Evolutionary conservation across 2,888 invertebrate genomes (phyloP).

Genomic region (Drosophila stalkeri): DNA sequence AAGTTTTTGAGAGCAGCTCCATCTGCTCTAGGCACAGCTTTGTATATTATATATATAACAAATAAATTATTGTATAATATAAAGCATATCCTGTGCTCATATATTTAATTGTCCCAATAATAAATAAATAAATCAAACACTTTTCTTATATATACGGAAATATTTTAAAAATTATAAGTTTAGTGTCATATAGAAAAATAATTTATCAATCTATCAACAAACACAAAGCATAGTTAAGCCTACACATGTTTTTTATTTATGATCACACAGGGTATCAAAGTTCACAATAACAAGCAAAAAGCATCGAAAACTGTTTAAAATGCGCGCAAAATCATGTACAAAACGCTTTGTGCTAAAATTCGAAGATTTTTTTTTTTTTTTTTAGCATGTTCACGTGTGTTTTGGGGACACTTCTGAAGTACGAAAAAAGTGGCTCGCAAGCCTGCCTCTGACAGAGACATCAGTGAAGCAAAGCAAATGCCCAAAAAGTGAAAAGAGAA

Average conservation of each 20-base stretch:
- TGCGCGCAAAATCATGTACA: conserved; percentile 64
- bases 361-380: conserved; percentile 15
- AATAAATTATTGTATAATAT: not conserved
- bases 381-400: not conserved
- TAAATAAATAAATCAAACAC: too few species aligned
- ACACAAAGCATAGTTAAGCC: not conserved
- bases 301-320: conserved; percentile 31
- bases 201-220: not conserved
- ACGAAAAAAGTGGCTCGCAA: conserved; percentile 32
- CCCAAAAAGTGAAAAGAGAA: not conserved
- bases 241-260: not conserved
- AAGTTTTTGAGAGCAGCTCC: too few species aligned
- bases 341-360: conserved; percentile 65
- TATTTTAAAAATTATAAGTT: too few species aligned
- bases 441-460: conserved; percentile 34
- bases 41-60: too few species aligned
- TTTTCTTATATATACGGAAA: too few species aligned
- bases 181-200: not conserved
- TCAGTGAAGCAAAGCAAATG: too few species aligned
- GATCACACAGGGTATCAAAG: conserved; percentile 7
- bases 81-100: not conserved
- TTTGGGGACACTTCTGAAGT: not conserved
- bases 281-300: conserved; percentile 19
- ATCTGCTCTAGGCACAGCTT: too few species aligned
- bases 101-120: not conserved